Evolutionary conservation across 2,888 invertebrate genomes (phyloP).

Genomic region (Polyploca ridens): DNA sequence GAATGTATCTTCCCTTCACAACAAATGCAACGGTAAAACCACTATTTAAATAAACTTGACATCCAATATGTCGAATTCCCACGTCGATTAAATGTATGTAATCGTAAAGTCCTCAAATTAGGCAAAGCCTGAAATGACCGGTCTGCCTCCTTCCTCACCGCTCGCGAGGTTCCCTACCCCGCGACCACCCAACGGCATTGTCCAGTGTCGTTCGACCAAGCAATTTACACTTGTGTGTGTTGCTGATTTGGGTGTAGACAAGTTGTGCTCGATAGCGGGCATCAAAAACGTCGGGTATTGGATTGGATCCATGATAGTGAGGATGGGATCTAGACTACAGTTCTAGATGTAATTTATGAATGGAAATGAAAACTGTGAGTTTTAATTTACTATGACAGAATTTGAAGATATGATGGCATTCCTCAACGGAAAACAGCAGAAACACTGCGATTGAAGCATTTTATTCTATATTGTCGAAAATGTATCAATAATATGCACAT

Average conservation of each 20-base stretch:
- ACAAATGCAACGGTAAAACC: conserved; percentile 5
- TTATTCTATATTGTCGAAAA: no score
- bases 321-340: no score
- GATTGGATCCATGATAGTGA: no score
- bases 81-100: conserved; percentile 33
- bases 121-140: conserved; percentile 55
- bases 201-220: conserved; percentile 57
- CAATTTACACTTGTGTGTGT: conserved; percentile 49
- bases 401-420: no score
- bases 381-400: no score
- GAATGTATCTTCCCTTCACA: background rate
- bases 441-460: no score
- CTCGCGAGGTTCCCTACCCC: conserved; percentile 11
- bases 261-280: conserved; percentile 28
- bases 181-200: conserved; percentile 69
- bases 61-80: conserved; percentile 23
- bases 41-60: background rate
- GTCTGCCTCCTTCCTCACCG: conserved; percentile 15
- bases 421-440: no score
- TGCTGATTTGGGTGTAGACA: conserved; percentile 30
- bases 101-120: conserved; percentile 61
- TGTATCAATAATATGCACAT: no score
- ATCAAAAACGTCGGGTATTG: no score
- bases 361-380: no score
- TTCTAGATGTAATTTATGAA: no score